These are phyloP conservation scores for Callorhinus ursinus DNA, from an alignment of 2,113 vertebrate genomes.

Conservation along the genomic window DNA sequence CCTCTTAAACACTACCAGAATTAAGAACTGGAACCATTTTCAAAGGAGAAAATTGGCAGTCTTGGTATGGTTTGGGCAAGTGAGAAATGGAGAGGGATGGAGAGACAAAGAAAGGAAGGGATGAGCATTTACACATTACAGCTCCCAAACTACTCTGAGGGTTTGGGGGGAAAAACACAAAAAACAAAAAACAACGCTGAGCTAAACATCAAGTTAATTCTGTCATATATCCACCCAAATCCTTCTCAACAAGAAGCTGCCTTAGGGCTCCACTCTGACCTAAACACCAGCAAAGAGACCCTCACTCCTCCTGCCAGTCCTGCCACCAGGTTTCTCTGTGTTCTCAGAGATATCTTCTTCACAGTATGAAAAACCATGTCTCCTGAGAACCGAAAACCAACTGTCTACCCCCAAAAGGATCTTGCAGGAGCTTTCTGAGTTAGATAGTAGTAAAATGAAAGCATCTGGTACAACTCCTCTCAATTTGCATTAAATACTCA, in stretches of 20 bases:
- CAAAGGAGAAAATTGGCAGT: conserved; percentile 3
- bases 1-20: background rate
- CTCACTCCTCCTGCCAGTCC: background rate
- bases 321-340: background rate
- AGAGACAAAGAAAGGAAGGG: background rate
- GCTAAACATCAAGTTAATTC: background rate
- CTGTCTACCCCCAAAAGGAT: background rate
- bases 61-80: background rate
- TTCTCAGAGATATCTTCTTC: background rate
- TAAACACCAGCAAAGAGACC: background rate
- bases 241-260: background rate
- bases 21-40: background rate
- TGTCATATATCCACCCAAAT: background rate
- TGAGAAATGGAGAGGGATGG: background rate
- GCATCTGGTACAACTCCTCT: background rate
- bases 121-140: background rate
- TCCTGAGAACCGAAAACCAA: background rate
- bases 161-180: background rate
- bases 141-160: background rate
- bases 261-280: background rate
- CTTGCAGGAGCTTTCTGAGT: conserved; percentile 3
- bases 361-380: background rate
- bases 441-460: background rate
- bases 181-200: background rate
- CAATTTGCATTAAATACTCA: background rate